phyloP scores from a whole-genome alignment of 2,113 vertebrate species.

The Clarias macrocephalus region DNA sequence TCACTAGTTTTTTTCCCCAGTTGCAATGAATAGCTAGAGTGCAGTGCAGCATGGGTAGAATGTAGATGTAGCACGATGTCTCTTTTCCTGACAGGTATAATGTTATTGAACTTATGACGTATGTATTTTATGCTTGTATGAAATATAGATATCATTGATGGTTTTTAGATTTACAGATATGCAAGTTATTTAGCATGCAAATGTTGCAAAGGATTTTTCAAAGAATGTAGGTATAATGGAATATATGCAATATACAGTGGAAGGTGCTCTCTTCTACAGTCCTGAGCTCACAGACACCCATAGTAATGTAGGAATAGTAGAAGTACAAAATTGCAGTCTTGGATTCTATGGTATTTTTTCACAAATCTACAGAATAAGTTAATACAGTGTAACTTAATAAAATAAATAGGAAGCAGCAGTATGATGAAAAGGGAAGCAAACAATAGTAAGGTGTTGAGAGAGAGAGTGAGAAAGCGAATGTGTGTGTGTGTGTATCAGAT shows the following conservation, averaged over 20 bases:
- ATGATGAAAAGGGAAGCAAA: neutral
- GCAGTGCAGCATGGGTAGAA: neutral
- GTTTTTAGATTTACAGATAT: neutral
- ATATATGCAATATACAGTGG: too few species aligned
- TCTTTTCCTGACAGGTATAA: neutral
- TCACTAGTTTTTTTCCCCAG: too few species aligned
- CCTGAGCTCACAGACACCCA: neutral
- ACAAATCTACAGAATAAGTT: neutral
- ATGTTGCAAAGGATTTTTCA: neutral
- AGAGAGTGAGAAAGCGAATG: neutral
- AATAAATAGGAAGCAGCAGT: neutral
- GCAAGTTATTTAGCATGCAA: neutral
- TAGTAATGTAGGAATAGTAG: neutral
- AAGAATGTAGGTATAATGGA: neutral
- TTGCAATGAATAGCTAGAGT: neutral
- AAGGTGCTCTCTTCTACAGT: neutral
- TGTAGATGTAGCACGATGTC: neutral
- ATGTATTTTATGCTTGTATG: neutral
- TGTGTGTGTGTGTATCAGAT: neutral
- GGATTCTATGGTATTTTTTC: neutral
- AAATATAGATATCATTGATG: neutral
- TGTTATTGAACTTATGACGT: neutral
- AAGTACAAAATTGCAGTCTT: neutral
- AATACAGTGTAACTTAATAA: neutral
- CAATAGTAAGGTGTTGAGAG: neutral